Base-by-base conservation (phyloP, 1,140 invertebrate species). In the Cydia pomonella region DNA sequence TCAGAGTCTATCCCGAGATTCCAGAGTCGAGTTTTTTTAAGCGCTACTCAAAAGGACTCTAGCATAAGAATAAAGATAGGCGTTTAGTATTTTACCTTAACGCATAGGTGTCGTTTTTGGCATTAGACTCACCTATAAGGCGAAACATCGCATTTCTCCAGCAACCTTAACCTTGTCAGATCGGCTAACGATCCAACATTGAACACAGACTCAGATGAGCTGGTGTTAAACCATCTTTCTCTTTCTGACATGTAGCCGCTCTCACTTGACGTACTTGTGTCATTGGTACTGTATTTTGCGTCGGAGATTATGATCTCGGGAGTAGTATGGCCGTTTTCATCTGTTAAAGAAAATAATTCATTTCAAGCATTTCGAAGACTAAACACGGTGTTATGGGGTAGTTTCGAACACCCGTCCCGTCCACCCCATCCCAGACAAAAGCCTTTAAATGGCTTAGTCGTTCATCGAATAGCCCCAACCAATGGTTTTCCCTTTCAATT, bases 101-200 rank as follows among this genome's bases (percentile, higher is more conserved):
- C 33, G 33, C 33, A 38, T 10, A 38, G 7, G 29, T 33, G 29
- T 38, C 41, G 41, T 44, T 12, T 13, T 16, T 12, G 41, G 33
- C 33, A 38, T 38, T 38, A 38, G 18, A 77, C 76, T 76, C 79
- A 94, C 94, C 95, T 93, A 80, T 95, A 95, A 1, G 94, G 91
- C 1, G 94, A 94, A 7, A 87, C 84, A 12, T 81, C 74, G n/a
- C 91, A 89, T 27, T 90, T 87, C 77, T 85, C 87, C n/a, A 94
- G 82, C 75, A 94, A 80, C 21, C 85, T 69, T 73, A 93, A 78
- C 59, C 83, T 82, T 1, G 91, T 87, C 23, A 93, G 75, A 53
- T 92, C 89, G 12, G 73, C 77, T 44, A 94, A 80, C 63, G 86
- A 80, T 4, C 90, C 92, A 18, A 93, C 80, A 72, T 90, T 86